Evolutionary conservation across 2,888 invertebrate genomes (phyloP).

Genomic region (Chymomyza amoena): DNA sequence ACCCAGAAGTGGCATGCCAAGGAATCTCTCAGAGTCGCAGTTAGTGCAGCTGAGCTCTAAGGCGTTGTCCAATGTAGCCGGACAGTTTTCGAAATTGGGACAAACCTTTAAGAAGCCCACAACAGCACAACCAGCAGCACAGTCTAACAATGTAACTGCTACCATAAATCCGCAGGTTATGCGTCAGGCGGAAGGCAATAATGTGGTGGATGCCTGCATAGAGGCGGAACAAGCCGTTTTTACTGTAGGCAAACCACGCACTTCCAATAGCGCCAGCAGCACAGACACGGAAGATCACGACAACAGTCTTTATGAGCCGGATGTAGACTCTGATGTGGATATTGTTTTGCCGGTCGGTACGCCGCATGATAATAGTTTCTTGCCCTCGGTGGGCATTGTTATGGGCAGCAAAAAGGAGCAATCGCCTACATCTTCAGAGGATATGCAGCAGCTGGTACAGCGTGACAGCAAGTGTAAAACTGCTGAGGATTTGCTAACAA

Average conservation of each 20-base stretch:
- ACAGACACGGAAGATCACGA: constrained; percentile 84
- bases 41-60: constrained; percentile 89
- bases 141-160: constrained; percentile 54
- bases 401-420: constrained; percentile 78
- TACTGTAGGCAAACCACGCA: constrained; percentile 61
- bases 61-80: constrained; percentile 91
- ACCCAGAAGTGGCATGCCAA: constrained; percentile 79
- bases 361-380: constrained; percentile 80
- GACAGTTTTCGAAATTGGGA: constrained; percentile 90
- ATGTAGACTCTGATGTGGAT: constrained; percentile 70
- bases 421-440: constrained; percentile 45
- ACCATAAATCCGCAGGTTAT: constrained; percentile 75
- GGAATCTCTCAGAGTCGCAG: constrained; percentile 94
- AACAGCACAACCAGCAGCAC: constrained; percentile 72
- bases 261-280: constrained; percentile 77
- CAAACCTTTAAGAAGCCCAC: constrained; percentile 78
- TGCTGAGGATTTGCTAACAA: constrained; percentile 75
- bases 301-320: constrained; percentile 82
- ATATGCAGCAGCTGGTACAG: constrained; percentile 75
- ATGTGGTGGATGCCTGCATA: constrained; percentile 62
- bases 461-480: constrained; percentile 79
- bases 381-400: constrained; percentile 84
- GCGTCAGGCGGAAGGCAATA: constrained; percentile 63
- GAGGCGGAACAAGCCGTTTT: constrained; percentile 74
- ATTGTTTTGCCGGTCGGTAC: constrained; percentile 54